A percentile compares a stretch with the other conserved stretches of the same genome.
phyloP scores from a whole-genome alignment of 2,888 invertebrate genomes.

The Meta bourneti region DNA sequence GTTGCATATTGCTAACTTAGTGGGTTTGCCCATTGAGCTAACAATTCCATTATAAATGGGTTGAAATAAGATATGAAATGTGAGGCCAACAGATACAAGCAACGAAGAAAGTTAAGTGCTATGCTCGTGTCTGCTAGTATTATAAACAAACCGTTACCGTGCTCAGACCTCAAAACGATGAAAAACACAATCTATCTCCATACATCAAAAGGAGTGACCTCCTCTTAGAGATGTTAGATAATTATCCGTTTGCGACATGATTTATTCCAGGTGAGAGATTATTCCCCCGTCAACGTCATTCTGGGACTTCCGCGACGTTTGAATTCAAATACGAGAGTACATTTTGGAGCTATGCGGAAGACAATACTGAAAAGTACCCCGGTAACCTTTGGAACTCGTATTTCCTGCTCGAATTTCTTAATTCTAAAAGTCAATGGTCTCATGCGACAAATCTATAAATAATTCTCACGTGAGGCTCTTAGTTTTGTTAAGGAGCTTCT shows the following conservation, averaged over 20 bases:
- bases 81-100: no score
- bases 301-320: slow-evolving; percentile 1
- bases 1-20: no score
- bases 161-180: no score
- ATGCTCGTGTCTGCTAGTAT: no score
- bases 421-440: slow-evolving; percentile 41
- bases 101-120: no score
- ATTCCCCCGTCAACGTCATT: background rate
- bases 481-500: background rate
- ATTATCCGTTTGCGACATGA: slow-evolving; percentile 48
- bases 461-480: slow-evolving; percentile 7
- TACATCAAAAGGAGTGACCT: background rate
- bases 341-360: slow-evolving; percentile 52
- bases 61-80: no score
- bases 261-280: slow-evolving; percentile 32
- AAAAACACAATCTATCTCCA: slow-evolving; percentile 4
- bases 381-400: slow-evolving; percentile 54
- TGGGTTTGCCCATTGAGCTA: no score
- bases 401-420: slow-evolving; percentile 41
- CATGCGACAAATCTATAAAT: slow-evolving; percentile 24
- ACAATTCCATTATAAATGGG: no score
- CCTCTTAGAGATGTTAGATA: background rate
- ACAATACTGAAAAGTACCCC: slow-evolving; percentile 15
- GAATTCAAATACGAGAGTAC: background rate
- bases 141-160: no score